Percentiles rank a stretch among this genome's conserved stretches.
These are phyloP conservation scores for Macrostomum lignano DNA, from an alignment of 1,140 invertebrate species.

Conservation along the genomic window DNA sequence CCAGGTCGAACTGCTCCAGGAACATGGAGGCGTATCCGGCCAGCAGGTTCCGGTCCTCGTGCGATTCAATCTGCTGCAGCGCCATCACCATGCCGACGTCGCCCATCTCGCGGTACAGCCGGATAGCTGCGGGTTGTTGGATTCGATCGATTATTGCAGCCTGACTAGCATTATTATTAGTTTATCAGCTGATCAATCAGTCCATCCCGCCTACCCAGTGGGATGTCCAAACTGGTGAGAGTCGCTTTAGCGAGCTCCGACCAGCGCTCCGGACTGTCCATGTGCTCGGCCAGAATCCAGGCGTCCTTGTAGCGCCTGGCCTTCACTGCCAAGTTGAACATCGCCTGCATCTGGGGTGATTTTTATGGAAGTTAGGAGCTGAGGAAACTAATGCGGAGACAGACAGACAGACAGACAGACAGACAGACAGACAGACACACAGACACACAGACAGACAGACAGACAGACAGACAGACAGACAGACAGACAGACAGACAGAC, in stretches of 20 bases:
- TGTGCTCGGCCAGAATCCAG: slow-evolving; percentile 46
- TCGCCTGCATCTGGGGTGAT: no score
- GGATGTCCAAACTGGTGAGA: slow-evolving; percentile 50
- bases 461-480: no score
- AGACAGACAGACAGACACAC: no score
- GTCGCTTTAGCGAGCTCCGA: slow-evolving; percentile 45
- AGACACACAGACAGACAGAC: no score
- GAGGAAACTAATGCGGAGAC: no score
- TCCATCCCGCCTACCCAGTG: slow-evolving; percentile 37
- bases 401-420: no score
- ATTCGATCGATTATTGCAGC: not conserved
- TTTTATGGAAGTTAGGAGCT: no score
- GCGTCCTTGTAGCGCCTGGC: slow-evolving; percentile 39
- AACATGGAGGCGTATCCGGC: slow-evolving; percentile 49
- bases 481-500: no score
- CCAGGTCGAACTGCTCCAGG: slow-evolving; percentile 46
- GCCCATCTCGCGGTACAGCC: slow-evolving; percentile 52
- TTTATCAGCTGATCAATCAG: not conserved
- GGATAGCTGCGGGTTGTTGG: slow-evolving; percentile 37
- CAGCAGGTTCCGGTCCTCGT: slow-evolving; percentile 52
- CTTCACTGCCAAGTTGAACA: no score
- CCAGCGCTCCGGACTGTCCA: slow-evolving; percentile 47
- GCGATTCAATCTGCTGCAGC: slow-evolving; percentile 41
- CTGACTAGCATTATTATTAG: not conserved
- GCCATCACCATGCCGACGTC: slow-evolving; percentile 68